These are phyloP conservation scores for Samia ricini DNA, from an alignment of 1,140 invertebrate genomes.

Conservation along the genomic window DNA sequence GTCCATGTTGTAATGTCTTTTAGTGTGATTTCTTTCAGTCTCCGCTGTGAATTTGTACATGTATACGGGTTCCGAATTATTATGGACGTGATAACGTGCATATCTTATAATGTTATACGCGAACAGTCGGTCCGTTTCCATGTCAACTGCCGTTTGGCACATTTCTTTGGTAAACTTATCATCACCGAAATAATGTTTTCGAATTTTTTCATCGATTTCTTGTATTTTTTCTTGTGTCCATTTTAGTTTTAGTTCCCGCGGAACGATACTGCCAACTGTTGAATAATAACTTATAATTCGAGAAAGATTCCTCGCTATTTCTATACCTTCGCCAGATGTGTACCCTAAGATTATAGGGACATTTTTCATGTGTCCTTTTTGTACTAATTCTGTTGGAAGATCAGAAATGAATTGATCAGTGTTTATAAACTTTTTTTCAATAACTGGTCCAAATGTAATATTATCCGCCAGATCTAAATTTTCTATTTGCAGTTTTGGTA, in stretches of 20 bases:
- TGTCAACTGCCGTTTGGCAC: conserved; percentile 40
- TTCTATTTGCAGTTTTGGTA: conserved; percentile 38
- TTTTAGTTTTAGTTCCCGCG: conserved; percentile 62
- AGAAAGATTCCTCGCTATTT: conserved; percentile 48
- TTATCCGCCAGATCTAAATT: conserved; percentile 42
- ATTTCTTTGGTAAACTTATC: conserved; percentile 35
- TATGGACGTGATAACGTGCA: conserved; percentile 39
- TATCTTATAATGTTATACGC: conserved; percentile 57
- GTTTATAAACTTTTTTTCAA: conserved; percentile 49
- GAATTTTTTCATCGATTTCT: conserved; percentile 41
- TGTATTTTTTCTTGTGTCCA: conserved; percentile 28
- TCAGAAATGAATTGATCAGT: conserved; percentile 53
- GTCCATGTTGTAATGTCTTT: conserved; percentile 57
- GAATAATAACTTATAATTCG: conserved; percentile 26
- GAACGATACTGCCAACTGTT: conserved; percentile 38
- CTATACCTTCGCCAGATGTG: conserved; percentile 62
- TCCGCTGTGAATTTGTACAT: conserved; percentile 59
- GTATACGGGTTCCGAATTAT: conserved; percentile 43
- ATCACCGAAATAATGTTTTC: conserved; percentile 48
- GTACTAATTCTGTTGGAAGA: conserved; percentile 41
- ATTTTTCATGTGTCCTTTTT: conserved; percentile 38
- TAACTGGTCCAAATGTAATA: conserved; percentile 57
- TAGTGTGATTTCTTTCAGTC: conserved; percentile 60
- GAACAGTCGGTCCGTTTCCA: conserved; percentile 55
- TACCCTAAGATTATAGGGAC: conserved; percentile 62